phyloP scores from a whole-genome alignment of 2,113 vertebrate genomes.

The human (Homo sapiens) region DNA sequence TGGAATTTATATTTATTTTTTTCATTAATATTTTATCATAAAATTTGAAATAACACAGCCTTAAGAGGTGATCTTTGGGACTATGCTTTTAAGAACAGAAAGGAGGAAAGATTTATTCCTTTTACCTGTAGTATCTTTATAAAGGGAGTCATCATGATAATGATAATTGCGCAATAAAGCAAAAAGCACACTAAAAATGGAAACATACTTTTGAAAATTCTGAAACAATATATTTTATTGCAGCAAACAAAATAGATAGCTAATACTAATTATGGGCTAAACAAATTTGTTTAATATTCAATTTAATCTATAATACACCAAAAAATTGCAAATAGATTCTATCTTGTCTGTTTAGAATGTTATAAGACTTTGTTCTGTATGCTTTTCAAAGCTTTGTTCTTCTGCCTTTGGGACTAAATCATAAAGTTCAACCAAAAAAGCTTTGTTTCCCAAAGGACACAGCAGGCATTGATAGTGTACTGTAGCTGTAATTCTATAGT shows the following conservation, averaged over 20 bases:
- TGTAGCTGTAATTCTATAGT: conserved; percentile 74
- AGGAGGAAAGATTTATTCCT: background rate
- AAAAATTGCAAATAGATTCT: conserved; percentile 53
- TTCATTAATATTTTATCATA: conserved; percentile 8
- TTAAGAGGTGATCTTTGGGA: background rate
- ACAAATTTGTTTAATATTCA: conserved; percentile 66
- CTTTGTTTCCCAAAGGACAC: conserved; percentile 74
- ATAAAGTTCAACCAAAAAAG: conserved; percentile 74
- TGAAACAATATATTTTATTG: conserved; percentile 30
- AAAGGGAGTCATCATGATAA: background rate
- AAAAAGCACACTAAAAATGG: conserved; percentile 1
- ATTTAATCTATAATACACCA: conserved; percentile 54
- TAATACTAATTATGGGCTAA: conserved; percentile 58
- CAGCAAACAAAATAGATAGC: conserved; percentile 19
- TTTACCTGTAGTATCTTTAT: background rate
- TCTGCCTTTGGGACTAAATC: conserved; percentile 76
- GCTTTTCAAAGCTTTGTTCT: conserved; percentile 73
- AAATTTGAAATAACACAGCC: background rate
- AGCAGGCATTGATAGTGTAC: conserved; percentile 61
- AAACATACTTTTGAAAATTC: conserved; percentile 20
- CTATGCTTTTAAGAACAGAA: background rate
- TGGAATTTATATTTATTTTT: background rate
- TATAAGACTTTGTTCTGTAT: conserved; percentile 16
- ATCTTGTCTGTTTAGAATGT: conserved; percentile 50
- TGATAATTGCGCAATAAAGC: background rate